Conservation (phyloP, 2,888 invertebrate genomes). For the Saturnia pavonia region DNA sequence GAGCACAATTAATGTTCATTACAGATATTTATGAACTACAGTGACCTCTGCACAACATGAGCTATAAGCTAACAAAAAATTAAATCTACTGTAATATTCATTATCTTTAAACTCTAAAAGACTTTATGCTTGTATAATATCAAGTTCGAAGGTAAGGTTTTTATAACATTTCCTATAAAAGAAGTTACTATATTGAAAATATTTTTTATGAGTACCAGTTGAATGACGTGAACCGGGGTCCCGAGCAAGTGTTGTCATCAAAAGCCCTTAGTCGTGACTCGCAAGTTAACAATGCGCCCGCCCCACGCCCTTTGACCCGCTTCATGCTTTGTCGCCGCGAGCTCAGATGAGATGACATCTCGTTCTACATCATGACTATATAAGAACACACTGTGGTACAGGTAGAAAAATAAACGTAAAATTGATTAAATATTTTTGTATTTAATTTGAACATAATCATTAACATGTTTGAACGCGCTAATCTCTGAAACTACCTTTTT, state of each 20-base stretch:
- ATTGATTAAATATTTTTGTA: background rate
- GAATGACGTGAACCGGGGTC: constrained; percentile 35
- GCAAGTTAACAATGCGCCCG: constrained; percentile 75
- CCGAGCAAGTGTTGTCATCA: constrained; percentile 65
- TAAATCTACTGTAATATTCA: background rate
- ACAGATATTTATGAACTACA: background rate
- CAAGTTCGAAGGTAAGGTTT: background rate
- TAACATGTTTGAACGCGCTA: too few species aligned
- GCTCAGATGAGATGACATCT: constrained; percentile 68
- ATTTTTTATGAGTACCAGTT: constrained; percentile 21
- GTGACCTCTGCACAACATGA: background rate
- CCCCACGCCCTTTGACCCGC: constrained; percentile 74
- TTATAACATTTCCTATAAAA: background rate
- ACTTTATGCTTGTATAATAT: background rate
- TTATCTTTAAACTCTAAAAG: background rate
- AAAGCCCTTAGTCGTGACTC: constrained; percentile 72
- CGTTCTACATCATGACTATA: constrained; percentile 43
- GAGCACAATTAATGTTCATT: background rate
- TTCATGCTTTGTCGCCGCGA: constrained; percentile 69
- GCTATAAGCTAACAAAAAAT: background rate
- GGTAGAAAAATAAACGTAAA: background rate
- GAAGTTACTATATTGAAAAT: constrained; percentile 1
- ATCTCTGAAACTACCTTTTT: too few species aligned
- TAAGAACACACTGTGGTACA: constrained; percentile 9
- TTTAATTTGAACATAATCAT: background rate